These are phyloP conservation scores for Mayetiola destructor DNA, from an alignment of 2,888 invertebrate genomes.

Conservation along the genomic window DNA sequence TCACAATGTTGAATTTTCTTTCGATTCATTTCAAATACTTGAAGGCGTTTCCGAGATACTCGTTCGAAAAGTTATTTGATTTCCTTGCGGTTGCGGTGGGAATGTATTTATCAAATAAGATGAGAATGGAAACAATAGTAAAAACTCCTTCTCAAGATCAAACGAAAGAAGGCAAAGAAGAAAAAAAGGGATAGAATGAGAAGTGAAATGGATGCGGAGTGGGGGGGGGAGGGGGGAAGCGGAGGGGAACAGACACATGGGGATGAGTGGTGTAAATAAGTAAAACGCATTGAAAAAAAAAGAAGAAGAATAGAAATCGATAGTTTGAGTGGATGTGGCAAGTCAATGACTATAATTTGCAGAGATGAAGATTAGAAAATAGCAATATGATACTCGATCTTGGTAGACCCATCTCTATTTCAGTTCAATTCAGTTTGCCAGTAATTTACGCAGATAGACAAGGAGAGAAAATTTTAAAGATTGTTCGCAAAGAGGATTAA, in stretches of 20 bases:
- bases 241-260: too few relatives aligned
- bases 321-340: conserved; percentile 3
- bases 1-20: background rate
- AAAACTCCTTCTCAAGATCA: background rate
- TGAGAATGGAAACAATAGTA: background rate
- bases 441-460: background rate
- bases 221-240: too few relatives aligned
- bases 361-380: conserved; percentile 4
- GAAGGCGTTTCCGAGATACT: conserved; percentile 10
- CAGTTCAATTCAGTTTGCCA: background rate
- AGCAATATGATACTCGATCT: background rate
- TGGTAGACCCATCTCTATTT: background rate
- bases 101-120: background rate
- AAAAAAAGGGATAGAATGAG: too few relatives aligned
- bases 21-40: background rate
- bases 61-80: background rate
- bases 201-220: too few relatives aligned
- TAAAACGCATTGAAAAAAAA: background rate
- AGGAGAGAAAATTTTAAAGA: background rate
- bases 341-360: conserved; percentile 12
- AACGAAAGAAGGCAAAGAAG: background rate
- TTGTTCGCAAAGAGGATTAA: background rate
- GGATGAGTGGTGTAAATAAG: too few relatives aligned
- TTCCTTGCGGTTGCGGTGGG: conserved; percentile 1
- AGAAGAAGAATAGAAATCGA: background rate